These are phyloP conservation scores for Diachrysia chrysitis DNA, from an alignment of 2,888 invertebrate genomes.

Conservation along the genomic window DNA sequence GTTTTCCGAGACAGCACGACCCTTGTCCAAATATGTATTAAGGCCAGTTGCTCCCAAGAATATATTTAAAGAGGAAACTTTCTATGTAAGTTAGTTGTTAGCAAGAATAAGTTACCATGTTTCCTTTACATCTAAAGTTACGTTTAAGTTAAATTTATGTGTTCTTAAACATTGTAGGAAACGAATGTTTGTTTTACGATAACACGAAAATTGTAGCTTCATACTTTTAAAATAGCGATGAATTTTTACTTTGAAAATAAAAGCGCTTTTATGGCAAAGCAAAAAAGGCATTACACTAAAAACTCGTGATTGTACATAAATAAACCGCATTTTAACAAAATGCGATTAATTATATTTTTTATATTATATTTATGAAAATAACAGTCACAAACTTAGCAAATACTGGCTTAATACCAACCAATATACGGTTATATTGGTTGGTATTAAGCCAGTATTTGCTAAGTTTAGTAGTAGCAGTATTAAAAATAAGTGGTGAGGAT, in stretches of 20 bases:
- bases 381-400: not conserved
- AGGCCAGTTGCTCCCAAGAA: slow-evolving; percentile 37
- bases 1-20: slow-evolving; percentile 21
- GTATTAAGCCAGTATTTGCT: too few species aligned
- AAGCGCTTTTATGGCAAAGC: too few species aligned
- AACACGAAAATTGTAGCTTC: not conserved
- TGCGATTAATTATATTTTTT: too few species aligned
- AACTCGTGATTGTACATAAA: not conserved
- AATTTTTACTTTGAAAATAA: too few species aligned
- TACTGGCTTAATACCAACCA: not conserved
- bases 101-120: slow-evolving; percentile 11
- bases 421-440: too few species aligned
- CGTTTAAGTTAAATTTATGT: not conserved
- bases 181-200: not conserved
- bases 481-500: not conserved
- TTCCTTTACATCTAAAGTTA: not conserved
- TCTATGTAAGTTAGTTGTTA: slow-evolving; percentile 16
- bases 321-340: not conserved
- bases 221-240: too few species aligned
- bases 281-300: too few species aligned
- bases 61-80: slow-evolving; percentile 44
- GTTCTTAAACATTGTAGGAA: not conserved
- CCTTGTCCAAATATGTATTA: slow-evolving; percentile 29
- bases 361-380: too few species aligned
- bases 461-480: too few species aligned